These are phyloP conservation scores for Chionis minor DNA, from an alignment of 2,113 vertebrate genomes.

Conservation along the genomic window DNA sequence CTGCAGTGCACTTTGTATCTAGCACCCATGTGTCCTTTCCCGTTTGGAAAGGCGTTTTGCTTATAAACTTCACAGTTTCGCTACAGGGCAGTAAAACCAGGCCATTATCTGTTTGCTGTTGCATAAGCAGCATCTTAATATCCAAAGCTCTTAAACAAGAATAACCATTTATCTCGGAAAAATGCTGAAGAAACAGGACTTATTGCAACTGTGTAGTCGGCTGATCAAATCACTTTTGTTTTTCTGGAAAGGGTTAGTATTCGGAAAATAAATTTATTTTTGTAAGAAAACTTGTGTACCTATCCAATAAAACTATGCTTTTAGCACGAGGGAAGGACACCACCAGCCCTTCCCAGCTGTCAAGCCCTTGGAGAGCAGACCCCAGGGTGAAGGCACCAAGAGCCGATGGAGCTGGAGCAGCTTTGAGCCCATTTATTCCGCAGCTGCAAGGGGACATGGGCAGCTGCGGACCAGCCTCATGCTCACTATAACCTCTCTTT, in stretches of 20 bases:
- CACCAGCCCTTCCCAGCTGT: neutral
- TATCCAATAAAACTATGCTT: neutral
- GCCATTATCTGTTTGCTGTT: neutral
- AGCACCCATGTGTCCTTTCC: neutral
- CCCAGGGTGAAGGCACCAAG: neutral
- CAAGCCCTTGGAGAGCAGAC: neutral
- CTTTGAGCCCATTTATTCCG: neutral
- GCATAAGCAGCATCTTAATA: neutral
- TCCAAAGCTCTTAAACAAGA: neutral
- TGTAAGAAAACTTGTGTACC: neutral
- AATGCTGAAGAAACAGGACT: neutral
- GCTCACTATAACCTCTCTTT: neutral
- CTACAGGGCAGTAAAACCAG: neutral
- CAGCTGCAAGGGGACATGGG: rapidly evolving
- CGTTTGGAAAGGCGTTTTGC: neutral
- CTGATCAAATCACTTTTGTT: neutral
- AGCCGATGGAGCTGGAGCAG: neutral
- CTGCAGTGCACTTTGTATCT: too few relatives aligned
- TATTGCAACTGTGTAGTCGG: neutral
- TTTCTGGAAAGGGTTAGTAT: neutral
- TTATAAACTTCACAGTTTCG: neutral
- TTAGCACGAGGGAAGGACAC: neutral
- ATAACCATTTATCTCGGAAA: neutral
- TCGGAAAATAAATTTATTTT: neutral
- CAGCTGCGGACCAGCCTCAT: neutral